These are phyloP conservation scores for Caenorhabditis zanzibari DNA, from an alignment of 2,888 invertebrate genomes.

Conservation along the genomic window DNA sequence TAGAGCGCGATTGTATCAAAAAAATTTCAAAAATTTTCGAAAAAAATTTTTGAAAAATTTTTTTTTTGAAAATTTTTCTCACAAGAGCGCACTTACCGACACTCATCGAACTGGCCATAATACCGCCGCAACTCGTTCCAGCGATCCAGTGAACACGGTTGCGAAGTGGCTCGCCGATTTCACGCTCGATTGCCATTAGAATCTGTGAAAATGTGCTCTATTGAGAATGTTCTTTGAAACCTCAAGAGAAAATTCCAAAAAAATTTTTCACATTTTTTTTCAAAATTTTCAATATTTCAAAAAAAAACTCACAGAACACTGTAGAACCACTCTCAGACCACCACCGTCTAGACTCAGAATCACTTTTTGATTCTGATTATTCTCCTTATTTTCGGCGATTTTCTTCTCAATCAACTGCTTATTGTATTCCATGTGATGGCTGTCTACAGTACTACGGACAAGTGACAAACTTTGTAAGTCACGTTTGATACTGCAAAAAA, in stretches of 20 bases:
- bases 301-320: constrained; percentile 4
- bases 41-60: no score
- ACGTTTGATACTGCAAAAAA: constrained; percentile 12
- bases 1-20: background rate
- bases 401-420: constrained; percentile 54
- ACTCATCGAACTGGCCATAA: constrained; percentile 64
- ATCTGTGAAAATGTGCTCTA: constrained; percentile 41
- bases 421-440: constrained; percentile 57
- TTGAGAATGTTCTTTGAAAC: background rate
- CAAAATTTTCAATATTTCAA: background rate
- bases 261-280: background rate
- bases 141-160: constrained; percentile 70
- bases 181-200: constrained; percentile 61
- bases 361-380: constrained; percentile 64
- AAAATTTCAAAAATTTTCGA: background rate
- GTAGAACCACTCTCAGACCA: constrained; percentile 60
- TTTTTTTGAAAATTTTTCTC: no score
- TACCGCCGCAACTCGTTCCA: constrained; percentile 70
- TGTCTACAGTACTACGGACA: constrained; percentile 2
- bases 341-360: constrained; percentile 71
- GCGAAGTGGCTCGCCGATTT: constrained; percentile 59
- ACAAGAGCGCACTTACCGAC: constrained; percentile 45
- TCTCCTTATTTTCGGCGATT: constrained; percentile 42
- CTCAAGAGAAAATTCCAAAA: no score
- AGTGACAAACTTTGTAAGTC: constrained; percentile 57